These are phyloP conservation scores for Icerya purchasi DNA, from an alignment of 2,888 invertebrate genomes.

Conservation along the genomic window DNA sequence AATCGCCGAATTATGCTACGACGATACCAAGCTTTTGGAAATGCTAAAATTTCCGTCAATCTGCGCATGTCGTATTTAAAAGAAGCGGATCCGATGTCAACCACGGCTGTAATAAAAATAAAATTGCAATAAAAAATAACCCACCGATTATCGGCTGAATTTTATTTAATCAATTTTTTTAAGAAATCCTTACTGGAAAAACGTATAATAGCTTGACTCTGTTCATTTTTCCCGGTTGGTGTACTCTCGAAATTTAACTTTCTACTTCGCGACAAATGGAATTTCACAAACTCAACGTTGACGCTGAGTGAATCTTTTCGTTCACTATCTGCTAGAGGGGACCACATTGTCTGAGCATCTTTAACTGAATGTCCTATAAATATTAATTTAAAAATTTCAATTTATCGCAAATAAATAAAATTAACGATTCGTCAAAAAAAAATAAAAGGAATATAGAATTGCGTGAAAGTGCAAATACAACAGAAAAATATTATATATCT, in stretches of 20 bases:
- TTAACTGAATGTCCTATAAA: conserved; percentile 25
- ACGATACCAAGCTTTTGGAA: conserved; percentile 97
- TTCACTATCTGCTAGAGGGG: conserved; percentile 66
- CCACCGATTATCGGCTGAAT: background rate
- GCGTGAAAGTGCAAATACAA: too few relatives aligned
- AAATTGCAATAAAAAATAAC: background rate
- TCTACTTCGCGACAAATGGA: conserved; percentile 75
- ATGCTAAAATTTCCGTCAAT: conserved; percentile 85
- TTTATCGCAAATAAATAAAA: background rate
- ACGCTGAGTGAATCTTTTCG: conserved; percentile 87
- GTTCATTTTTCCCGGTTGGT: conserved; percentile 29
- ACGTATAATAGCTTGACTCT: conserved; percentile 66
- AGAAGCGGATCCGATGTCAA: conserved; percentile 85
- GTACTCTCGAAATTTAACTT: conserved; percentile 52
- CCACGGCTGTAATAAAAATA: conserved; percentile 47
- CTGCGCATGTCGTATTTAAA: conserved; percentile 98
- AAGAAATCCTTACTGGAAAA: conserved; percentile 80
- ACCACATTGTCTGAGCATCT: conserved; percentile 40
- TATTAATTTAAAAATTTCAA: background rate
- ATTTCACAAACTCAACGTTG: conserved; percentile 91
- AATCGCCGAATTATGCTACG: conserved; percentile 76
- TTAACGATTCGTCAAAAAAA: background rate
- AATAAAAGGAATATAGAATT: too few relatives aligned
- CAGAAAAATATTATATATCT: conserved; percentile 4
- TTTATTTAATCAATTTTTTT: conserved; percentile 17